Evolutionary conservation across 2,797 vertebrate species (phyloP), one percentile per base, ranked within the genome.

Genomic region (Antennarius maculatus): DNA sequence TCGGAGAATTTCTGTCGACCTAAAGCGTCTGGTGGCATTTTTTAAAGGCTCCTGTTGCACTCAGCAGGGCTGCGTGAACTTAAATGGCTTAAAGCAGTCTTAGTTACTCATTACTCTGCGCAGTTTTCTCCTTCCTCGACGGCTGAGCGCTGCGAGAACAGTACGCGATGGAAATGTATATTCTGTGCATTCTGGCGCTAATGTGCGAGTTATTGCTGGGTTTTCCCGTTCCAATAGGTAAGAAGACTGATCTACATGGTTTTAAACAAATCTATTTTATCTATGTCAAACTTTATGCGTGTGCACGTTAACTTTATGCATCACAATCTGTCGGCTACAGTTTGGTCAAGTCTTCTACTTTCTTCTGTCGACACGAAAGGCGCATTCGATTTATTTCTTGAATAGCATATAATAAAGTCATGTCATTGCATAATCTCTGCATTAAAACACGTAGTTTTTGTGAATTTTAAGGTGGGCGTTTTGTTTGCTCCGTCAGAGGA

Each of bases 181-280:
- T 65, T 14, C 16, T 53, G n/a, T 15, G 11, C 3, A 1, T 84
- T 56, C 2, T 86, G 29, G 47, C 77, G 58, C 42, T 89, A 0
- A 5, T 78, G 15, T 23, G 52, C 2, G 62, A 39, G 2, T 17
- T 72, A 0, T 65, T 67, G 0, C 50, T 12, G 48, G 65, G 16
- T 27, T 2, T 74, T 12, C 76, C 81, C 10, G 56, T 1, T 29
- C 83, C 81, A 14, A 49, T 66, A 1, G 92, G 92, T 93, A 82
- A 88, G 88, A 45, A 10, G 31, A 7, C 10, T 7, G 2, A 2
- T 59, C 45, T 54, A 7, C 9, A 7, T 15, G 23, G 27, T 5
- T 2, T 14, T 12, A 3, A 46, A 6, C 7, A 34, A 8, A 34
- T 27, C 18, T 18, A 3, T 42, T 46, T 7, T 5, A 7, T 17